Percentiles rank a stretch among this genome's conserved stretches.
Conservation (phyloP, 92 coral and sea anemone species). For the Zoanthus sansibaricus region DNA sequence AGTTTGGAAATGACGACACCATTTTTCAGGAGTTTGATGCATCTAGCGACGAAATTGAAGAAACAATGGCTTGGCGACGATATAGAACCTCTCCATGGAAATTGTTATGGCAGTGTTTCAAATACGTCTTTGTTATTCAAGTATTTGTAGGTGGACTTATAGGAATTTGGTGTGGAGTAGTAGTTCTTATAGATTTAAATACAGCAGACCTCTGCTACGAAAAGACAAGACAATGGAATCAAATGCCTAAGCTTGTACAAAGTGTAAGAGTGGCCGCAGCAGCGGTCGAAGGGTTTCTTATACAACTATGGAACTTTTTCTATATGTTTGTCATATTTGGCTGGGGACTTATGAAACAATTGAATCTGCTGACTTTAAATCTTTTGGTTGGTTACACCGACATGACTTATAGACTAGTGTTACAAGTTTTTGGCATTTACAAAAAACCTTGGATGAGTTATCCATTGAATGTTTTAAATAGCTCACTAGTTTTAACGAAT, state of each 20-base stretch:
- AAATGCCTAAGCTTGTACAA: slow-evolving; percentile 39
- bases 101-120: slow-evolving; percentile 37
- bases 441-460: slow-evolving; percentile 59
- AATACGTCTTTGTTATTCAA: slow-evolving; percentile 25
- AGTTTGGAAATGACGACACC: slow-evolving; percentile 14
- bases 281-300: slow-evolving; percentile 60
- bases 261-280: slow-evolving; percentile 56
- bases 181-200: slow-evolving; percentile 60
- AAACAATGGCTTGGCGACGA: slow-evolving; percentile 8
- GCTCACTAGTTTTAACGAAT: slow-evolving; percentile 35
- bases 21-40: slow-evolving; percentile 40
- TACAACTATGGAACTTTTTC: slow-evolving; percentile 69
- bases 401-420: slow-evolving; percentile 50
- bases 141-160: slow-evolving; percentile 20
- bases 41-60: neutral
- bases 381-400: slow-evolving; percentile 53
- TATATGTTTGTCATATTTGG: slow-evolving; percentile 52
- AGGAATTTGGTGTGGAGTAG: slow-evolving; percentile 51
- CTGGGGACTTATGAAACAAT: slow-evolving; percentile 59
- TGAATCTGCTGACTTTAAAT: slow-evolving; percentile 56
- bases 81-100: neutral
- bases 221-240: slow-evolving; percentile 29
- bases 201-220: slow-evolving; percentile 60
- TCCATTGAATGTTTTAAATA: slow-evolving; percentile 46
- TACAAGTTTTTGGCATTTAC: slow-evolving; percentile 55